Percentiles rank a stretch among this genome's conserved stretches.
Conservation (phyloP, 2,888 invertebrate genomes). For the Candidula unifasciata region DNA sequence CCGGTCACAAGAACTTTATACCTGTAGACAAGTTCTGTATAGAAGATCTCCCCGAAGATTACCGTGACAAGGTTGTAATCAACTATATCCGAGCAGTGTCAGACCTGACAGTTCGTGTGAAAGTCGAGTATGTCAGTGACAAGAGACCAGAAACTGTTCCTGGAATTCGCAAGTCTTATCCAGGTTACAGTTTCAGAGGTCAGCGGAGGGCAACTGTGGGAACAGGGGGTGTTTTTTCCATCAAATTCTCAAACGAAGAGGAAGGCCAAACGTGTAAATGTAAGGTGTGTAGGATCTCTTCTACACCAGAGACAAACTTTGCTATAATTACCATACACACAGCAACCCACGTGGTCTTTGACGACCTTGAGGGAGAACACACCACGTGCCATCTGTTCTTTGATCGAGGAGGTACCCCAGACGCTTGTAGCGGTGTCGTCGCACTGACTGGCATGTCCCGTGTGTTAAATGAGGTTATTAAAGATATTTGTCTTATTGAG, state of each 20-base stretch:
- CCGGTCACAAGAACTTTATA: slow-evolving; percentile 1
- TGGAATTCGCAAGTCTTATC: not conserved
- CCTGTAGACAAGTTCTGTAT: not conserved
- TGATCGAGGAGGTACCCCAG: too few relatives aligned
- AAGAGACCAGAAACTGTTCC: not conserved
- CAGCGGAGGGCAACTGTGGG: not conserved
- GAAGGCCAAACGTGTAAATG: not conserved
- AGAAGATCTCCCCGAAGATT: not conserved
- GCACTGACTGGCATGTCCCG: too few relatives aligned
- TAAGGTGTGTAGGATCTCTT: not conserved
- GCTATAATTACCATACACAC: too few relatives aligned
- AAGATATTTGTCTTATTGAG: too few relatives aligned
- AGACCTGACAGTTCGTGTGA: slow-evolving; percentile 1
- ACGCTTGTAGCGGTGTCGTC: too few relatives aligned
- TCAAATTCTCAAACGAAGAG: not conserved
- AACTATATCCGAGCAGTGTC: not conserved
- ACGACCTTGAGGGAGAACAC: too few relatives aligned
- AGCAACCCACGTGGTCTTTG: too few relatives aligned
- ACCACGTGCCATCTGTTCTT: too few relatives aligned
- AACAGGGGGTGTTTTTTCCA: not conserved
- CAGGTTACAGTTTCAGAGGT: not conserved
- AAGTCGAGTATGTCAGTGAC: not conserved
- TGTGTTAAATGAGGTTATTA: too few relatives aligned
- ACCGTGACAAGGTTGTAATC: not conserved
- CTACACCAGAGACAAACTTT: not conserved